Evolutionary conservation across 2,888 invertebrate genomes (phyloP).

Genomic region (Auanema freiburgensis): DNA sequence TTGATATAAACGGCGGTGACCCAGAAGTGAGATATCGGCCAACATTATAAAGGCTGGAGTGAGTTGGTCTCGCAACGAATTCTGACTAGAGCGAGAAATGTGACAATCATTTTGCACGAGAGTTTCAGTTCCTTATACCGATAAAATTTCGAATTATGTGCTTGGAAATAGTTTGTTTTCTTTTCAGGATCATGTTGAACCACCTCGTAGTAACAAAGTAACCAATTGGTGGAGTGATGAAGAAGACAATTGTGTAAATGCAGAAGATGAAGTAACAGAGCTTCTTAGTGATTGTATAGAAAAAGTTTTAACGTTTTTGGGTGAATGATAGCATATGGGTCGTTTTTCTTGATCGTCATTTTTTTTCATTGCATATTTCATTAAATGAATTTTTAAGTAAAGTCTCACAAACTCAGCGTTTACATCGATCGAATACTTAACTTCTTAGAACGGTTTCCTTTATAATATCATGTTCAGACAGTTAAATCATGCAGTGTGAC

Average conservation of each 20-base stretch:
- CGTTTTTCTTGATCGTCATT: background rate
- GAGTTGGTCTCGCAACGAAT: too few relatives aligned
- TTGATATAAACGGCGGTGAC: too few relatives aligned
- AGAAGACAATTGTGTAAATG: slow-evolving; percentile 5
- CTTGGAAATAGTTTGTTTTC: background rate
- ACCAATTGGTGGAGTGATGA: slow-evolving; percentile 22
- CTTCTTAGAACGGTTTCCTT: background rate
- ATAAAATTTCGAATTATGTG: too few relatives aligned
- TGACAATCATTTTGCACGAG: too few relatives aligned
- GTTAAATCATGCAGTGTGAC: slow-evolving; percentile 60
- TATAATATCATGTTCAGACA: too few relatives aligned
- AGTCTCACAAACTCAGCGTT: too few relatives aligned
- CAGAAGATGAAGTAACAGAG: background rate
- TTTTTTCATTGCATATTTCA: background rate
- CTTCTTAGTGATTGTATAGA: background rate
- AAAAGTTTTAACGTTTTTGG: too few relatives aligned
- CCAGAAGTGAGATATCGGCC: too few relatives aligned
- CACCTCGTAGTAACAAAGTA: background rate
- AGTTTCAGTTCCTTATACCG: too few relatives aligned
- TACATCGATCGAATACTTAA: too few relatives aligned
- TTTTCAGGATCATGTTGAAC: background rate
- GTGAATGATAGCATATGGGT: background rate
- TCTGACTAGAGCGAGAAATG: too few relatives aligned
- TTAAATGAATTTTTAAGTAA: slow-evolving; percentile 3
- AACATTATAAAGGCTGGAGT: too few relatives aligned